Evolutionary conservation across 2,888 invertebrate genomes (phyloP).

Genomic region (Deilephila elpenor): DNA sequence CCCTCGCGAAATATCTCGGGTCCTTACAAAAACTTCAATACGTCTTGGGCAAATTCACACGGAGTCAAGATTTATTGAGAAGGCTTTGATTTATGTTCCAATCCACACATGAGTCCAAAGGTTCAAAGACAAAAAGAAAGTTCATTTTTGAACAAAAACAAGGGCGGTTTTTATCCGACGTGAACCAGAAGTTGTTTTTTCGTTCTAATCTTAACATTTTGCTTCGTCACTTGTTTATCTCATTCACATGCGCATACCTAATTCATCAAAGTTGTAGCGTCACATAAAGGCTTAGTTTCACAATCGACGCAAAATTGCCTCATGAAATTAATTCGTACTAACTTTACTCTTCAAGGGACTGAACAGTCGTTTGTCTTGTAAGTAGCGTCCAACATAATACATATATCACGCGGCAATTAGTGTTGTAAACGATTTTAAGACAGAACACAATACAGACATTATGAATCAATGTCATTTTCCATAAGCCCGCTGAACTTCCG

Average conservation of each 20-base stretch:
- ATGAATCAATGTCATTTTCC: conserved; percentile 73
- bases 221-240: conserved; percentile 57
- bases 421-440: conserved; percentile 29
- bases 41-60: conserved; percentile 67
- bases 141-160: conserved; percentile 70
- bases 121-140: conserved; percentile 76
- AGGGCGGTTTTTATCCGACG: conserved; percentile 60
- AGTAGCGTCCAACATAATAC: conserved; percentile 9
- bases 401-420: not conserved
- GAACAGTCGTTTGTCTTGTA: not conserved
- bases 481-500: conserved; percentile 60
- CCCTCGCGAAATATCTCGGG: conserved; percentile 22
- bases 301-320: conserved; percentile 44
- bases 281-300: conserved; percentile 45
- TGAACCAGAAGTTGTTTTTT: conserved; percentile 54
- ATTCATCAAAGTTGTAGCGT: conserved; percentile 53
- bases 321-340: conserved; percentile 35
- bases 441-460: conserved; percentile 48
- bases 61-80: conserved; percentile 78
- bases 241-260: conserved; percentile 61
- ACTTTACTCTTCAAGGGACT: not conserved
- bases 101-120: conserved; percentile 75
- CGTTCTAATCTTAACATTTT: conserved; percentile 49
- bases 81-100: conserved; percentile 78
- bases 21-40: conserved; percentile 55